A percentile compares a stretch with the other conserved stretches of the same genome.
phyloP scores from a whole-genome alignment of 1,140 invertebrate species.

The Bilobella aurantiaca region DNA sequence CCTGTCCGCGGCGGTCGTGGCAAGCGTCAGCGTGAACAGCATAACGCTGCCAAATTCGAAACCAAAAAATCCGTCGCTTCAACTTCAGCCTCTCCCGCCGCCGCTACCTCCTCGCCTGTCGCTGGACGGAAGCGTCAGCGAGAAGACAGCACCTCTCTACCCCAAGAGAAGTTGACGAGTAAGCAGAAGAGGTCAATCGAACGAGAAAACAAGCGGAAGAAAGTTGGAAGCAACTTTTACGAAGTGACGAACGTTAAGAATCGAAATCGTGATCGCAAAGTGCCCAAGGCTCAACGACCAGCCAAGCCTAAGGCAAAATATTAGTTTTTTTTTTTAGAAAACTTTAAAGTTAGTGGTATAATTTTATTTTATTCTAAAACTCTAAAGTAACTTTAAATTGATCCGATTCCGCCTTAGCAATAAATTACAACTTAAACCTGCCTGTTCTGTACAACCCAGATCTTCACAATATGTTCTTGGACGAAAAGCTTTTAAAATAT shows the following conservation, averaged over 20 bases:
- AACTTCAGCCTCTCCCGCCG: neutral
- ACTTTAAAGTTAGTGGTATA: neutral
- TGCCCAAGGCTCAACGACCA: constrained; percentile 12
- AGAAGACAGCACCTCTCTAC: neutral
- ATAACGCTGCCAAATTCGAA: no score
- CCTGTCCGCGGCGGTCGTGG: no score
- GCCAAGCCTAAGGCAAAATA: constrained; percentile 7
- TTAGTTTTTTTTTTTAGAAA: neutral
- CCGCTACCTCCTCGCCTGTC: neutral
- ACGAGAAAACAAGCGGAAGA: constrained; percentile 63
- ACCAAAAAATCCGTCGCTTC: no score
- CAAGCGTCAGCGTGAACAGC: no score
- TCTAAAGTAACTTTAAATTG: no score
- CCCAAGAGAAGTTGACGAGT: constrained; percentile 45
- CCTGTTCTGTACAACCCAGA: no score
- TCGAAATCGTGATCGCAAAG: constrained; percentile 48
- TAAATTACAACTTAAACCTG: no score
- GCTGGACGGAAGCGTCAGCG: neutral
- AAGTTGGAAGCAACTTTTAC: constrained; percentile 88
- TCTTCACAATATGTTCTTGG: no score
- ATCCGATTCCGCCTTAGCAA: no score
- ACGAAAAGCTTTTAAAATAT: no score
- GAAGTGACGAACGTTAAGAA: constrained; percentile 88
- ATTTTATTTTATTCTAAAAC: neutral
- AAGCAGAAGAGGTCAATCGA: constrained; percentile 66